phyloP scores from a whole-genome alignment of 2,113 vertebrate species.

The Hippocampus abdominalis region DNA sequence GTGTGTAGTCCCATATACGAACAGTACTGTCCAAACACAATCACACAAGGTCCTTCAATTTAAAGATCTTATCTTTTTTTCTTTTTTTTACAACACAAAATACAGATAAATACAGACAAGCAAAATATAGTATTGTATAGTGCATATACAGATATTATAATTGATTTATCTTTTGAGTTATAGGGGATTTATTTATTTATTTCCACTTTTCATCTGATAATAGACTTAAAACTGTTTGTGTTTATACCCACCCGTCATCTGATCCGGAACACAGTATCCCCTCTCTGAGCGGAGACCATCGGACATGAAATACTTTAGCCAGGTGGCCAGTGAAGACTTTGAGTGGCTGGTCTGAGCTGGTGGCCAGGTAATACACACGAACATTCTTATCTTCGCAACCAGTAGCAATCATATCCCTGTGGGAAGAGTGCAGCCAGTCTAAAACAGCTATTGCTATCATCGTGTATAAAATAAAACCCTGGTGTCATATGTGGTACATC shows the following conservation, averaged over 20 bases:
- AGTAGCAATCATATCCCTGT: slow-evolving; percentile 97
- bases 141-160: background rate
- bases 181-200: background rate
- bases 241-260: slow-evolving; percentile 82
- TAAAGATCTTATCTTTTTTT: background rate
- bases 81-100: background rate
- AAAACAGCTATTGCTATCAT: background rate
- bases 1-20: slow-evolving; percentile 96
- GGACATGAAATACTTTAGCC: slow-evolving; percentile 94
- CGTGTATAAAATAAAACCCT: background rate
- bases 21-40: slow-evolving; percentile 78
- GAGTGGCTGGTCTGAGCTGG: slow-evolving; percentile 91
- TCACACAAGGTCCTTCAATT: background rate
- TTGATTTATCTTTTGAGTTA: background rate
- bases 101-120: background rate
- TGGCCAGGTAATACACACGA: slow-evolving; percentile 94
- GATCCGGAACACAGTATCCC: slow-evolving; percentile 97
- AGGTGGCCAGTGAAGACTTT: slow-evolving; percentile 92
- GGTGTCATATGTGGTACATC: background rate
- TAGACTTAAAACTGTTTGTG: background rate
- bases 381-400: slow-evolving; percentile 97
- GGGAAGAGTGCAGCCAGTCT: background rate
- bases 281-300: slow-evolving; percentile 94
- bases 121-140: background rate
- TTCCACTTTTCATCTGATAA: background rate